A percentile compares a stretch with the other conserved stretches of the same genome.
These are phyloP conservation scores for Eristalinus aeneus DNA, from an alignment of 2,888 invertebrate species.

Conservation along the genomic window DNA sequence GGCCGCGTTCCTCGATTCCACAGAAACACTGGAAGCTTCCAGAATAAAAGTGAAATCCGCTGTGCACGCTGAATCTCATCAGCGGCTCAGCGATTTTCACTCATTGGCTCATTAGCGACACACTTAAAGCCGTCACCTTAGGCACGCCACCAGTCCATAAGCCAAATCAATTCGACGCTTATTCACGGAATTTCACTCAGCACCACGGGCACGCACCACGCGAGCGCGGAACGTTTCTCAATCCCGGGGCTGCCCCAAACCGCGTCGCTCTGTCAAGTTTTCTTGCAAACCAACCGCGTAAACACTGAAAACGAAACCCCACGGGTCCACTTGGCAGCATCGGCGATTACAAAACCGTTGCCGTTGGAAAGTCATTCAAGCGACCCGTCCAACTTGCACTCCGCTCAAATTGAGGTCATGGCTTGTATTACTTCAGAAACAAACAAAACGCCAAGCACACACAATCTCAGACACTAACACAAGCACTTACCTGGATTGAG, in stretches of 20 bases:
- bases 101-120: background rate
- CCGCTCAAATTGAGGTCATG: slow-evolving; percentile 45
- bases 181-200: slow-evolving; percentile 9
- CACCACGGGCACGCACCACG: background rate
- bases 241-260: background rate
- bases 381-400: slow-evolving; percentile 40
- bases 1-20: background rate
- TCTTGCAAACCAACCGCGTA: slow-evolving; percentile 14
- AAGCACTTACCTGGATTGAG: slow-evolving; percentile 87
- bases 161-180: background rate
- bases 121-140: background rate
- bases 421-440: slow-evolving; percentile 40
- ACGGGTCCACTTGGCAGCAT: background rate
- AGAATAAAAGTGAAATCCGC: background rate
- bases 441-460: background rate
- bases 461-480: background rate
- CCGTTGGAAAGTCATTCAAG: slow-evolving; percentile 27
- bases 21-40: background rate
- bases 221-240: background rate
- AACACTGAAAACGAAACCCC: background rate
- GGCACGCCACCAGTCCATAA: background rate
- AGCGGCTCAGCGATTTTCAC: background rate
- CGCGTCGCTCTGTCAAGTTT: background rate
- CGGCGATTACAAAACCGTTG: slow-evolving; percentile 10
- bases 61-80: background rate